Base-by-base conservation (phyloP, 2,888 invertebrate species). In the Zygaena filipendulae region DNA sequence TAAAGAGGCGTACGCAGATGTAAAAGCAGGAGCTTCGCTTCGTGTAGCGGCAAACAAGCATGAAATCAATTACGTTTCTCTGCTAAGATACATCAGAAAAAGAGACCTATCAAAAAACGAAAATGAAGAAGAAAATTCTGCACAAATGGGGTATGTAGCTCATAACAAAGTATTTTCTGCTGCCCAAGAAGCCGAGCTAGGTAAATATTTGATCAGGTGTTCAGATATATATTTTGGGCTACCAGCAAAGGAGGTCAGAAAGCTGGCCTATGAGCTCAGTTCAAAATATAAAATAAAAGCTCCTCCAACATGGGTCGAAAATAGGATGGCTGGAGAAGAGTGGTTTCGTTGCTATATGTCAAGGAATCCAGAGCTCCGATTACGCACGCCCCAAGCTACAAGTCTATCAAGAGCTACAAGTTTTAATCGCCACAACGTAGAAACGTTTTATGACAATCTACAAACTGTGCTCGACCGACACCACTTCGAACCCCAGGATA, bases 321-420 rank as follows among this genome's bases (percentile, higher is more conserved):
- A 42, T 10, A 18, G 34, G 14, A 26, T 40, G 35, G 43, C 43
- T 27, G 39, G 44, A 2, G 30, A 38, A 13, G 43, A 47, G 14
- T 16, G 16, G 16, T 47, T 45, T 33, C 31, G 33, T 1, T n/a
- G 14, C 3, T 48, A 44, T 27, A 37, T 47, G 40, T 38, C 30
- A 20, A 36, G 40, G 33, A 39, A 45, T 22, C 41, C 39, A 11
- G 33, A 32, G 34, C 35, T 45, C 9, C 39, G 43, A n/a, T 21
- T 48, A 5, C 34, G 45, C 3, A 34, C 13, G 18, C 40, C 45
- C 4, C 42, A 44, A 21, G 47, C 45, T 16, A 49, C 42, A 9
- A 46, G 43, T 16, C 30, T 45, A 5, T 39, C 40, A 7, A 29
- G 40, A 22, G 43, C 40, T 6, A 43, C 40, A 9, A 42, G 36